phyloP scores from a whole-genome alignment of 2,797 vertebrate species.

The Cichlasoma orientale region DNA sequence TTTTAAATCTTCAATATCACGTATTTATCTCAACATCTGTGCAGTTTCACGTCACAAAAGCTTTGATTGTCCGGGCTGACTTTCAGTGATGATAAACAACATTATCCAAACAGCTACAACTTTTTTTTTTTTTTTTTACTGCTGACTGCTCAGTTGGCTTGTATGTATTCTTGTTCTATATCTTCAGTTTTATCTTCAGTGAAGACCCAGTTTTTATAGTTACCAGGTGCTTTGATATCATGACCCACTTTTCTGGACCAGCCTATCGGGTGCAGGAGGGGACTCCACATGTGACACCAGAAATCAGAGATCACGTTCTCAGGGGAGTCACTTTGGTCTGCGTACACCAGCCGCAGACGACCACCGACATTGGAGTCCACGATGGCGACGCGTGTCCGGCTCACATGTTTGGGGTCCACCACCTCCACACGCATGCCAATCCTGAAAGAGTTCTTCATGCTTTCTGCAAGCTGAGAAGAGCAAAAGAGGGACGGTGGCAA shows the following conservation, averaged over 20 bases:
- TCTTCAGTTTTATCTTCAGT: neutral
- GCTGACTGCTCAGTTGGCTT: neutral
- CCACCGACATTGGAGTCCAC: constrained; percentile 88
- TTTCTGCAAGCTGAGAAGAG: constrained; percentile 86
- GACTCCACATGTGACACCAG: constrained; percentile 97
- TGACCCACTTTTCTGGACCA: constrained; percentile 95
- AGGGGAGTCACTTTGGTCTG: constrained; percentile 84
- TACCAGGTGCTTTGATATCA: constrained; percentile 79
- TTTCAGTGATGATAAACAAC: neutral
- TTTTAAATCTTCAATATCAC: neutral
- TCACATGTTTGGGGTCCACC: constrained; percentile 89
- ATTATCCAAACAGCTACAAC: neutral
- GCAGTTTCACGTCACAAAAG: neutral
- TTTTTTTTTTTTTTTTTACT: neutral
- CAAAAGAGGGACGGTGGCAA: rapidly evolving
- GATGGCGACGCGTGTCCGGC: constrained; percentile 86
- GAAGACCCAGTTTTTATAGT: neutral
- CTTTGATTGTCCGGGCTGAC: neutral
- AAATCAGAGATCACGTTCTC: constrained; percentile 85
- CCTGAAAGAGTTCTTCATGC: constrained; percentile 86
- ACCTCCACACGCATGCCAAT: constrained; percentile 91
- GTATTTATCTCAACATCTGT: neutral
- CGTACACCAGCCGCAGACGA: constrained; percentile 89
- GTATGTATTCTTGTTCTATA: neutral
- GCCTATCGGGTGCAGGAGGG: constrained; percentile 90